Evolutionary conservation across 2,797 vertebrate genomes (phyloP).

Genomic region (Ficedula albicollis): DNA sequence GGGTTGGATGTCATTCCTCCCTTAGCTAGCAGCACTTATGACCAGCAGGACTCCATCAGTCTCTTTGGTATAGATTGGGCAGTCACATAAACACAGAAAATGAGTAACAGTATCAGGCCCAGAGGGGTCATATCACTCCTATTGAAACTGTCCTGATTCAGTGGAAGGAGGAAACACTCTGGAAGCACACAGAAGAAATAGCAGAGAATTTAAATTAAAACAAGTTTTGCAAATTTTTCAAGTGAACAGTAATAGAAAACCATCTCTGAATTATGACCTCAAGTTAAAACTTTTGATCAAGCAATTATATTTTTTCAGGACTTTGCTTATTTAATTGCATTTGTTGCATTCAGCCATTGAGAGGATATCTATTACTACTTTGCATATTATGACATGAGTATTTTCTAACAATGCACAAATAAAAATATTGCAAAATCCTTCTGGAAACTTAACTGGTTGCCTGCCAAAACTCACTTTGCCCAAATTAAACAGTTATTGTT

Average conservation of each 20-base stretch:
- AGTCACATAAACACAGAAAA: not conserved
- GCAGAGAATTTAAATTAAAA: not conserved
- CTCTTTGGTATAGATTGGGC: not conserved
- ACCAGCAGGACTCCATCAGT: not conserved
- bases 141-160: not conserved
- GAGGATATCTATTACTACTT: not conserved
- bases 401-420: not conserved
- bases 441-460: not conserved
- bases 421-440: not conserved
- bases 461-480: not conserved
- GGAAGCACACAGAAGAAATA: not conserved
- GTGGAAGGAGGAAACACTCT: not conserved
- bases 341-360: not conserved
- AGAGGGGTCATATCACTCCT: not conserved
- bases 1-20: not conserved
- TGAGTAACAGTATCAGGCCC: not conserved
- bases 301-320: not conserved
- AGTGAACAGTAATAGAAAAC: not conserved
- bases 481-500: not conserved
- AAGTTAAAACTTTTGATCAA: not conserved
- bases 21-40: not conserved
- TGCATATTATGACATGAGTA: not conserved
- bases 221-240: not conserved
- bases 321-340: not conserved
- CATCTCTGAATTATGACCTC: not conserved